phyloP scores from a whole-genome alignment of 2,113 vertebrate species.

The Atrichornis clamosus region DNA sequence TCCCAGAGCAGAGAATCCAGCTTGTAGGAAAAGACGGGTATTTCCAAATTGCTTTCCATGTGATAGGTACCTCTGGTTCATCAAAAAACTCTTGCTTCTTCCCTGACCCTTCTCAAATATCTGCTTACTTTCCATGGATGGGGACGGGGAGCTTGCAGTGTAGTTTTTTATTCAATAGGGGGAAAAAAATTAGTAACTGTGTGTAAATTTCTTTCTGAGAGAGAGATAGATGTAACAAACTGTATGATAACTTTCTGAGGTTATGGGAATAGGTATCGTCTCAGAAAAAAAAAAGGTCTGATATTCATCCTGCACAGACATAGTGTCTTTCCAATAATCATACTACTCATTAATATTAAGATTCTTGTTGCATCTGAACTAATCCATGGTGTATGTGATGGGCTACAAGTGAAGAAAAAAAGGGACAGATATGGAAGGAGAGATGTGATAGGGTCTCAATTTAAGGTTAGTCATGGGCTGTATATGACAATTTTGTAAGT shows the following conservation, averaged over 20 bases:
- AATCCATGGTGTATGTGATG: background rate
- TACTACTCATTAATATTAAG: background rate
- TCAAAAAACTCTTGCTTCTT: background rate
- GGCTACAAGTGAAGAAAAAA: background rate
- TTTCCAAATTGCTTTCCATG: background rate
- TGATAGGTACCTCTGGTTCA: background rate
- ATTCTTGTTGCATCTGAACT: background rate
- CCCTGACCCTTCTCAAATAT: background rate
- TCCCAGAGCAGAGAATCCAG: background rate
- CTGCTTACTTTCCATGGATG: background rate
- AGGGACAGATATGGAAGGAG: background rate
- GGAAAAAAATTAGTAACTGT: background rate
- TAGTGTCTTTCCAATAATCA: background rate
- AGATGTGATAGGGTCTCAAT: background rate
- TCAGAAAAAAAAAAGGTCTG: background rate
- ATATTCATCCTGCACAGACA: background rate
- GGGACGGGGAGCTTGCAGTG: background rate
- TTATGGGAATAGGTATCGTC: background rate
- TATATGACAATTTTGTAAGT: conserved; percentile 51
- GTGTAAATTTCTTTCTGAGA: background rate
- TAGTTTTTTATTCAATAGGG: background rate
- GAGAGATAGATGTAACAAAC: background rate
- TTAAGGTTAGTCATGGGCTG: background rate
- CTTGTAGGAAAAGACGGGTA: background rate
- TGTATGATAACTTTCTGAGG: background rate